Percentiles rank a stretch among this genome's conserved stretches.
phyloP scores from a whole-genome alignment of 2,797 vertebrate species.

The Acanthurus lineatus region DNA sequence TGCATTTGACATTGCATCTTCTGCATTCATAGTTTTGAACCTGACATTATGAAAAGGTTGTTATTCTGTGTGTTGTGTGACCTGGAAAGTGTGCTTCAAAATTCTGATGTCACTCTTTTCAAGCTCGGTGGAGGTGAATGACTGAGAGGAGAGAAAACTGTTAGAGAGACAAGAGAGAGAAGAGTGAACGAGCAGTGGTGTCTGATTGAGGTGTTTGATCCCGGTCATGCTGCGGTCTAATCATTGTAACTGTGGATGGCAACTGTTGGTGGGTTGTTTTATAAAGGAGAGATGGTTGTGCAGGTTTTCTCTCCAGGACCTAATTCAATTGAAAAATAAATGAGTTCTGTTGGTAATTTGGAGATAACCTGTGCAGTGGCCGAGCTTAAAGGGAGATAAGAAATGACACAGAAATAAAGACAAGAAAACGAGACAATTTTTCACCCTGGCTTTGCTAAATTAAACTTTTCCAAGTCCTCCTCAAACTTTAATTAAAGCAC shows the following conservation, averaged over 20 bases:
- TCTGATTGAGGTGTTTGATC: slow-evolving; percentile 79
- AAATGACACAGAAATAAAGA: slow-evolving; percentile 79
- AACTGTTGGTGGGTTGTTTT: slow-evolving; percentile 66
- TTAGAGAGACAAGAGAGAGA: slow-evolving; percentile 44
- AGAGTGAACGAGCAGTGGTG: slow-evolving; percentile 46
- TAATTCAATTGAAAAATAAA: slow-evolving; percentile 89
- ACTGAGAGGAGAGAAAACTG: slow-evolving; percentile 28
- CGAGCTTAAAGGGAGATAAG: slow-evolving; percentile 83
- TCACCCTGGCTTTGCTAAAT: slow-evolving; percentile 81
- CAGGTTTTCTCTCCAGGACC: slow-evolving; percentile 68
- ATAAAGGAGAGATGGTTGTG: slow-evolving; percentile 70
- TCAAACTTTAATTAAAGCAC: slow-evolving; percentile 87
- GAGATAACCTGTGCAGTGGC: slow-evolving; percentile 85
- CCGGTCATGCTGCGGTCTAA: slow-evolving; percentile 69
- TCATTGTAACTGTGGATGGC: slow-evolving; percentile 64
- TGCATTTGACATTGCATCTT: not conserved
- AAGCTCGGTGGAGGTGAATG: slow-evolving; percentile 9
- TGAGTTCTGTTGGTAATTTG: slow-evolving; percentile 87
- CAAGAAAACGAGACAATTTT: slow-evolving; percentile 84
- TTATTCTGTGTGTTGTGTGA: slow-evolving; percentile 18
- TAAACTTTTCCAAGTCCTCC: slow-evolving; percentile 78
- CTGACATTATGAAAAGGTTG: not conserved
- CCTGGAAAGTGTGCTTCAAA: slow-evolving; percentile 13
- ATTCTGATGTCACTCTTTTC: slow-evolving; percentile 25
- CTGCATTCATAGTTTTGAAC: not conserved